A percentile compares a stretch with the other conserved stretches of the same genome.
Conservation (phyloP, 2,888 invertebrate species). For the Pristionchus fissidentatus region DNA sequence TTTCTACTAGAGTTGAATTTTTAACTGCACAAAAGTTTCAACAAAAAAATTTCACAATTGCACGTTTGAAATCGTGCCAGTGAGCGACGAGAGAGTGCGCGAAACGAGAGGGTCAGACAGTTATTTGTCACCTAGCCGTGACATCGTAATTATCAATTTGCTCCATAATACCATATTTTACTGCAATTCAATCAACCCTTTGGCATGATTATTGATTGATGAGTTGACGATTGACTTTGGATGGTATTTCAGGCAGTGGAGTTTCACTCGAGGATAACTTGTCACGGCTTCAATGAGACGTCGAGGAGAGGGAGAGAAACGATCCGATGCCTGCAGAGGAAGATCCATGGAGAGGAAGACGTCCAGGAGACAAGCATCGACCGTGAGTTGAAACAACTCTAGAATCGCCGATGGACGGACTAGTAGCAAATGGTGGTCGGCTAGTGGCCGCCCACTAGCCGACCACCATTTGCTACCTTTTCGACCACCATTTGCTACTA, state of each 20-base stretch:
- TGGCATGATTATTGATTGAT: not conserved
- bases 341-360: not conserved
- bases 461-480: too few species aligned
- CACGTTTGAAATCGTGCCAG: not conserved
- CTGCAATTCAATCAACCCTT: not conserved
- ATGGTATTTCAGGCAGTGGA: constrained; percentile 29
- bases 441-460: too few species aligned
- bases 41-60: too few species aligned
- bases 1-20: too few species aligned
- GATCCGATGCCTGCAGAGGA: not conserved
- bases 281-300: not conserved
- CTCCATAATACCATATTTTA: not conserved
- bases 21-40: too few species aligned
- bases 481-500: too few species aligned
- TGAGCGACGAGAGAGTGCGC: too few species aligned
- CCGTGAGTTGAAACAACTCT: not conserved
- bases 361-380: not conserved
- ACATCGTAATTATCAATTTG: not conserved
- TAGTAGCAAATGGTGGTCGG: too few species aligned
- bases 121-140: not conserved
- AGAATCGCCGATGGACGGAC: too few species aligned
- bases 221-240: not conserved
- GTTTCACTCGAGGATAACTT: not conserved
- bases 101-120: too few species aligned
- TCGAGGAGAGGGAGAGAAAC: not conserved